These are phyloP conservation scores for Scolopax bukidnonensis DNA, from an alignment of 2,797 vertebrate genomes.

Conservation along the genomic window DNA sequence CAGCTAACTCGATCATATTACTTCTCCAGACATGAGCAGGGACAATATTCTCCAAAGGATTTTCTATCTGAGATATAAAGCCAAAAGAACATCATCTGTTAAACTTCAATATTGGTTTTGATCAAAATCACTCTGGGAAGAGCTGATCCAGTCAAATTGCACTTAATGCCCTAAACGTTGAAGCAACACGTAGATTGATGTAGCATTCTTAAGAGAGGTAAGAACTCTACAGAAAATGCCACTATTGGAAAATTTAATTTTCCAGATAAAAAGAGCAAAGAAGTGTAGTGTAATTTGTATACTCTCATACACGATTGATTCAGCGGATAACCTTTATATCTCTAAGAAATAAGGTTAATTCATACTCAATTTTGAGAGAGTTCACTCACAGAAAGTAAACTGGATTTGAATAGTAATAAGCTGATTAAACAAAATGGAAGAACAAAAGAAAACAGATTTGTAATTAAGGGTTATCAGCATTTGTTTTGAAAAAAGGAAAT, in stretches of 20 bases:
- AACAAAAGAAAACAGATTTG: not conserved
- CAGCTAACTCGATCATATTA: not conserved
- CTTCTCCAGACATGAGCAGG: not conserved
- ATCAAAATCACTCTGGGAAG: not conserved
- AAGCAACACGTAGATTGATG: not conserved
- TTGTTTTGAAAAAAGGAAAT: not conserved
- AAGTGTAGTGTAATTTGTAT: not conserved
- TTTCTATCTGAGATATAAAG: not conserved
- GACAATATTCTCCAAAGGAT: not conserved
- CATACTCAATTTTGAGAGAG: not conserved
- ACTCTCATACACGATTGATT: not conserved
- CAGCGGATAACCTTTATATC: not conserved
- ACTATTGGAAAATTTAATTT: not conserved
- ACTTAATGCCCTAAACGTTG: not conserved
- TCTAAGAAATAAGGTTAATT: constrained; percentile 42
- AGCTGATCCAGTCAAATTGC: not conserved
- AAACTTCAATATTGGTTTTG: not conserved
- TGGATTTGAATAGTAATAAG: constrained; percentile 40
- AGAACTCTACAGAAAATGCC: not conserved
- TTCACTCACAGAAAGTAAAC: not conserved
- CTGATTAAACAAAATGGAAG: constrained; percentile 31
- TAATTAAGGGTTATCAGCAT: not conserved
- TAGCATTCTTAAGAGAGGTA: not conserved
- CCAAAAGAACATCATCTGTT: not conserved
- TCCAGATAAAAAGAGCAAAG: not conserved